phyloP scores from a whole-genome alignment of 2,888 invertebrate genomes.

The Pyrgus malvae region DNA sequence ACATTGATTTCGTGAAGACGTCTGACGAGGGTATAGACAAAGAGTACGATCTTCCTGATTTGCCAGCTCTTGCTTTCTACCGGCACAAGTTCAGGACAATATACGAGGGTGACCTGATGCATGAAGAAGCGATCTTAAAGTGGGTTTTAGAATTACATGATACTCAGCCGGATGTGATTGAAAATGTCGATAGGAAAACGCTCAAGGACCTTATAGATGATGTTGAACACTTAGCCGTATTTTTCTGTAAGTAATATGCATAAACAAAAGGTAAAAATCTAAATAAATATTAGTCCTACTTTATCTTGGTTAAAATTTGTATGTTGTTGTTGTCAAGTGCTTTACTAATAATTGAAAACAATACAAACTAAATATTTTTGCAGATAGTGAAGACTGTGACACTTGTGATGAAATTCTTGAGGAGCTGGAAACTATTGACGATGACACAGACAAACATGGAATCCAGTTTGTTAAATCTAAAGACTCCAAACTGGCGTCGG shows the following conservation, averaged over 20 bases:
- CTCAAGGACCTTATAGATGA: constrained; percentile 94
- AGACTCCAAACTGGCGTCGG: constrained; percentile 93
- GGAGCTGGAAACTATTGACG: constrained; percentile 95
- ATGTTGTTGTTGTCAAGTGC: too few relatives aligned
- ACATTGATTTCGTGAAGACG: constrained; percentile 95
- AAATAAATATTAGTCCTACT: too few relatives aligned
- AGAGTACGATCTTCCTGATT: constrained; percentile 90
- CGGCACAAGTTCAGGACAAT: constrained; percentile 94
- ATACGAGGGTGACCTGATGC: constrained; percentile 94
- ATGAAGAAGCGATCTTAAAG: constrained; percentile 93
- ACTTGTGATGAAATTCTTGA: constrained; percentile 92
- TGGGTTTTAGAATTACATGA: constrained; percentile 94
- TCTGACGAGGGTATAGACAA: constrained; percentile 93
- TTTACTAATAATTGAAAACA: too few relatives aligned
- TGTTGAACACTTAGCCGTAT: constrained; percentile 95
- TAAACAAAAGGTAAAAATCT: too few relatives aligned
- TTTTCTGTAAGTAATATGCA: constrained; percentile 87
- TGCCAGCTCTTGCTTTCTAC: constrained; percentile 93
- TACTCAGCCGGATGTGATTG: constrained; percentile 93
- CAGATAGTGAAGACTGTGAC: constrained; percentile 92
- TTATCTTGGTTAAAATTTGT: too few relatives aligned
- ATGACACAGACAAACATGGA: constrained; percentile 95
- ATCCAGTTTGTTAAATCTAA: constrained; percentile 97
- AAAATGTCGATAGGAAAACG: constrained; percentile 94
- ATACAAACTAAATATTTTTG: too few relatives aligned